Conservation (phyloP, 2,888 invertebrate species). For the Macaria notata region DNA sequence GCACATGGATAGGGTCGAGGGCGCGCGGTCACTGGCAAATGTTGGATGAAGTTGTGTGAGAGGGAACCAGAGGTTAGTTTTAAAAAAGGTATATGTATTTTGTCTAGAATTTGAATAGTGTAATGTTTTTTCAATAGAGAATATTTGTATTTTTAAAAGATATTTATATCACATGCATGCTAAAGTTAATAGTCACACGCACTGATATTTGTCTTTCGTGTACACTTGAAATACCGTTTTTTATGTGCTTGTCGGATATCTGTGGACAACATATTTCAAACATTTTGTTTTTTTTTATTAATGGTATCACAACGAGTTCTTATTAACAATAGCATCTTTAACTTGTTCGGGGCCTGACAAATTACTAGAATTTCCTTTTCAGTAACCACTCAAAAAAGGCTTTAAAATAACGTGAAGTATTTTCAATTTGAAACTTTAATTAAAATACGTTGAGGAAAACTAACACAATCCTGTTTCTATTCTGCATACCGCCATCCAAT, state of each 20-base stretch:
- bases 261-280: neutral
- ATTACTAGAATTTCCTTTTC: too few species aligned
- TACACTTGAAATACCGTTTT: neutral
- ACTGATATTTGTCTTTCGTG: neutral
- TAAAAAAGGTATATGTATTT: neutral
- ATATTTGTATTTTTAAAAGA: neutral
- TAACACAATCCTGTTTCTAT: neutral
- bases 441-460: neutral
- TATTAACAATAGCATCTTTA: too few species aligned
- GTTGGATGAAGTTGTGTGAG: neutral
- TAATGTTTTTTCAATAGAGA: neutral
- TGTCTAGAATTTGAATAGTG: neutral
- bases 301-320: too few species aligned
- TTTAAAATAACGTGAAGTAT: too few species aligned
- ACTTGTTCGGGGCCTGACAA: too few species aligned
- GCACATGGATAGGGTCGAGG: constrained; percentile 1
- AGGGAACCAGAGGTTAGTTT: neutral
- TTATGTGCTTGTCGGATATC: neutral
- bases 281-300: too few species aligned
- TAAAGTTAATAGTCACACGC: neutral
- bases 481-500: constrained; percentile 18
- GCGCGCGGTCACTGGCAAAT: constrained; percentile 7
- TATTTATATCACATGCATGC: neutral
- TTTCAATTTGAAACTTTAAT: too few species aligned
- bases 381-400: too few species aligned